A percentile compares a stretch with the other conserved stretches of the same genome.
Evolutionary conservation across 2,888 invertebrate species (phyloP).

Genomic region (Apotomis turbidana): DNA sequence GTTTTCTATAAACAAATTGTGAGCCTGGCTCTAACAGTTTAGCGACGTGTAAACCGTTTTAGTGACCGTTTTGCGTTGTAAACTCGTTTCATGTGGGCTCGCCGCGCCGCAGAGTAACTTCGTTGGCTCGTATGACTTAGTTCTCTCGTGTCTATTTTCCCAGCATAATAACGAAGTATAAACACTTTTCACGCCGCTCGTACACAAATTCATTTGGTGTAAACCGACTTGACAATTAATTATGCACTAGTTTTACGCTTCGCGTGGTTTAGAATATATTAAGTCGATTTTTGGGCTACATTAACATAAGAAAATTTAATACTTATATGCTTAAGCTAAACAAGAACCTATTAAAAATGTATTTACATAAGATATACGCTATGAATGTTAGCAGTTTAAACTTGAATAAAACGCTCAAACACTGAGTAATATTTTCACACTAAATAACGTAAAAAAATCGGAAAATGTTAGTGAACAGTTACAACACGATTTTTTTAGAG

Average conservation of each 20-base stretch:
- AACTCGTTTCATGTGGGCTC: conserved; percentile 48
- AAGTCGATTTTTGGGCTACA: neutral
- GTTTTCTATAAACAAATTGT: conserved; percentile 38
- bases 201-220: conserved; percentile 8
- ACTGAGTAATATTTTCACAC: too few relatives aligned
- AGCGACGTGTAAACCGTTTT: conserved; percentile 49
- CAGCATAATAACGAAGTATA: conserved; percentile 34
- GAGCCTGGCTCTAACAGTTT: conserved; percentile 28
- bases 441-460: neutral
- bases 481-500: conserved; percentile 3
- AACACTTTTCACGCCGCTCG: conserved; percentile 22
- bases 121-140: conserved; percentile 48
- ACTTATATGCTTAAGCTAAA: neutral
- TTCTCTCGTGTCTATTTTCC: conserved; percentile 37
- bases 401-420: too few relatives aligned
- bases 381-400: neutral
- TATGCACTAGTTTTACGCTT: conserved; percentile 24
- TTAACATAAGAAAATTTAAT: neutral
- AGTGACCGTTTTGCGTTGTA: conserved; percentile 55
- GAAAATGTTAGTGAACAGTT: conserved; percentile 9
- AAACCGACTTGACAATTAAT: conserved; percentile 18
- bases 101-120: conserved; percentile 54
- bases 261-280: conserved; percentile 2
- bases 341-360: neutral
- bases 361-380: neutral